Base-by-base conservation (phyloP, 2,113 vertebrate genomes). In the Megalops atlanticus region DNA sequence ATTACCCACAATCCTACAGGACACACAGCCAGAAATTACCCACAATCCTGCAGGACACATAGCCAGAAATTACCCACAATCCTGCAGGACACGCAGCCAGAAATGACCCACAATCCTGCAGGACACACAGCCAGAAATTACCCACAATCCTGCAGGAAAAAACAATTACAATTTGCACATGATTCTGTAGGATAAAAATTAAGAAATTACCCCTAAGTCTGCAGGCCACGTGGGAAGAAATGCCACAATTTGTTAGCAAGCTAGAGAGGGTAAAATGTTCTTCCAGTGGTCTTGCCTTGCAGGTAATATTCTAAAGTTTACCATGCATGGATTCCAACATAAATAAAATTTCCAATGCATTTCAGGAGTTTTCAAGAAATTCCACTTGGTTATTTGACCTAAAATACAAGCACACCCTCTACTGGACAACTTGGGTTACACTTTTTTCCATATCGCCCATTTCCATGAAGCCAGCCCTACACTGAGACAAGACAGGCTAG, bases 341-440 rank as follows among this genome's bases (percentile, higher is more conserved):
- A n/a, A n/a, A n/a, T n/a, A n/a, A n/a, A n/a, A n/a, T n/a, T n/a
- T n/a, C n/a, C n/a, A n/a, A n/a, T n/a, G n/a, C n/a, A n/a, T n/a
- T n/a, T n/a, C n/a, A n/a, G n/a, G n/a, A n/a, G n/a, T n/a, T n/a
- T n/a, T n/a, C n/a, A n/a, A n/a, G n/a, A n/a, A n/a, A n/a, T n/a
- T n/a, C n/a, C n/a, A 7, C 40, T 74, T 18, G 45, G 68, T 16
- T 8, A 41, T 0, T 5, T 2, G 10, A 85, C 76, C 77, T 0
- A 5, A 41, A 47, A 39, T 33, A 27, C 40, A 86, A 85, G 15
- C 0, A 1, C 77, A 83, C 89, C 88, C 83, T 89, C 93, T 91
- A 64, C n/a, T 91, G 92, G 85, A 75, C 38, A 64, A 75, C 3
- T n/a, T 68, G 72, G 24, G 74, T 73, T 43, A 72, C n/a, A 68